Conservation (phyloP, 2,888 invertebrate genomes). For the Synanthedon andrenaeformis region DNA sequence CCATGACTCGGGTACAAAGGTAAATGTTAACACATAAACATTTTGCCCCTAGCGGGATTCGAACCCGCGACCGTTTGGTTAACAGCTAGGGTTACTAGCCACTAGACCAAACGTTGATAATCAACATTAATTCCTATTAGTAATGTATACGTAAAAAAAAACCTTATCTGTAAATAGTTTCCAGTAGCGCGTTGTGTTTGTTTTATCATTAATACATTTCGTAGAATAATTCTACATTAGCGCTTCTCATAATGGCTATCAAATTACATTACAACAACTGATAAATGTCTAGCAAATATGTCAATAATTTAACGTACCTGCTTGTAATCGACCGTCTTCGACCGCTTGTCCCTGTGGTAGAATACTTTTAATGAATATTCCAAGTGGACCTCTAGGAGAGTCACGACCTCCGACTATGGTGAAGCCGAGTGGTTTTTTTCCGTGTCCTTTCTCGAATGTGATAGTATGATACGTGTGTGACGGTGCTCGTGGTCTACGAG, state of each 20-base stretch:
- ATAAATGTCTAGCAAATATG: neutral
- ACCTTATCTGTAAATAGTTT: neutral
- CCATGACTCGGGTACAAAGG: too few species aligned
- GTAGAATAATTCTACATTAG: constrained; percentile 28
- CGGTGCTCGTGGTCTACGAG: constrained; percentile 76
- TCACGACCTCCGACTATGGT: constrained; percentile 90
- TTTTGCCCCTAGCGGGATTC: too few species aligned
- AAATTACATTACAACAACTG: constrained; percentile 22
- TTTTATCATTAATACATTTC: constrained; percentile 26
- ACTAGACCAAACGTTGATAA: too few species aligned
- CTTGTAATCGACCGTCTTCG: constrained; percentile 84
- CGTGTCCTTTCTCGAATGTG: constrained; percentile 82
- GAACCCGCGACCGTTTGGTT: too few species aligned
- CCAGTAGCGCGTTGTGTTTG: neutral
- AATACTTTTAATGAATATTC: constrained; percentile 89
- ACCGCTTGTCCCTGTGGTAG: constrained; percentile 85
- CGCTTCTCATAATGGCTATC: constrained; percentile 36
- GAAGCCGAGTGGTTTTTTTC: constrained; percentile 88
- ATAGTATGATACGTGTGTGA: constrained; percentile 79
- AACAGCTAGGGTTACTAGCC: too few species aligned
- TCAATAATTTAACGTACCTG: constrained; percentile 66
- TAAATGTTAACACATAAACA: too few species aligned
- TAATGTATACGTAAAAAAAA: too few species aligned
- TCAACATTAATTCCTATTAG: too few species aligned
- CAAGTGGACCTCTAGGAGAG: constrained; percentile 85